Evolutionary conservation across 2,797 vertebrate genomes (phyloP).

Genomic region (Lindbergichthys nudifrons): DNA sequence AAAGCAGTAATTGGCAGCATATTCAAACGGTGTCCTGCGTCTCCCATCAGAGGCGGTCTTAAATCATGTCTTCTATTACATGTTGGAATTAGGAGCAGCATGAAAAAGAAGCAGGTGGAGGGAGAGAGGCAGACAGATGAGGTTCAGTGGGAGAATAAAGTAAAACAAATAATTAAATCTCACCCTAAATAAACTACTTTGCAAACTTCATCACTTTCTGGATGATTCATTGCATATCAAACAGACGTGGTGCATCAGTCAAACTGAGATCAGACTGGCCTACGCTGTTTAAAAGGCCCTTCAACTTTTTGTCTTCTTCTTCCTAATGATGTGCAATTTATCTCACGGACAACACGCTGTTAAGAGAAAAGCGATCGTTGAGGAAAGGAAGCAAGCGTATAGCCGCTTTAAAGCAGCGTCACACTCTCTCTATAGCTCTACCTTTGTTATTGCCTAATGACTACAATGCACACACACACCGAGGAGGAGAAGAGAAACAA

Average conservation of each 20-base stretch:
- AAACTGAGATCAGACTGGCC: constrained; percentile 33
- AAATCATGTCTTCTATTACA: constrained; percentile 55
- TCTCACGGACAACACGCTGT: constrained; percentile 16
- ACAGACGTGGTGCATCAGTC: constrained; percentile 51
- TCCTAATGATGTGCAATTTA: constrained; percentile 16
- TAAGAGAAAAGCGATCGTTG: constrained; percentile 2
- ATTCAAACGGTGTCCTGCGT: constrained; percentile 66
- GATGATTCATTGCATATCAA: constrained; percentile 55
- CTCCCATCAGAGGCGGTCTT: constrained; percentile 51
- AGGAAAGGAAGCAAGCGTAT: neutral
- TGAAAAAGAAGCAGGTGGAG: constrained; percentile 33
- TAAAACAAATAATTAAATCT: constrained; percentile 35
- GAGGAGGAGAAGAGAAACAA: constrained; percentile 64
- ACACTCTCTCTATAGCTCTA: constrained; percentile 16
- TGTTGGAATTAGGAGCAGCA: constrained; percentile 49
- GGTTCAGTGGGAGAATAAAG: constrained; percentile 8
- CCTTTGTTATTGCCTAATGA: constrained; percentile 67
- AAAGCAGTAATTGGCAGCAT: constrained; percentile 67
- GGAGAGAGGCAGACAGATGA: neutral
- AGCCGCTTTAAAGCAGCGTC: constrained; percentile 2
- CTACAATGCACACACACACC: constrained; percentile 49
- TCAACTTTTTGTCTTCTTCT: neutral
- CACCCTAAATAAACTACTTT: constrained; percentile 63
- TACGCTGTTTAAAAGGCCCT: constrained; percentile 19
- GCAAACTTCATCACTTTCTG: constrained; percentile 57